phyloP scores from a whole-genome alignment of 1,140 invertebrate species.

The Achroia grisella region DNA sequence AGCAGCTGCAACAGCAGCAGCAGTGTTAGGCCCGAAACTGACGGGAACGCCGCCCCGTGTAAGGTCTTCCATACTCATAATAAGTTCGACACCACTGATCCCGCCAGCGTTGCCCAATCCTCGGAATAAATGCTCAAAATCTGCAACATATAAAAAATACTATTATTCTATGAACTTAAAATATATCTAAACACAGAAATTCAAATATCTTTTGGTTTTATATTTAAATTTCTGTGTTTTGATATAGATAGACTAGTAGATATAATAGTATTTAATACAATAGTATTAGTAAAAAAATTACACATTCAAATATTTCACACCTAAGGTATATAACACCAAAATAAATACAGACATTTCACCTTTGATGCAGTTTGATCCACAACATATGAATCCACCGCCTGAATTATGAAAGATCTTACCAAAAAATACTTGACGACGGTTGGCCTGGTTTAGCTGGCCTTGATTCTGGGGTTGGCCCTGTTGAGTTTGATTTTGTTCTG shows the following conservation, averaged over 20 bases:
- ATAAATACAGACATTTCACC: not conserved
- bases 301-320: not conserved
- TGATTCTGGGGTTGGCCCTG: not conserved
- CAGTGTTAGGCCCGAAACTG: not conserved
- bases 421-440: constrained; percentile 17
- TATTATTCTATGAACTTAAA: not conserved
- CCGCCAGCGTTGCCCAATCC: constrained; percentile 26
- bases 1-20: not conserved
- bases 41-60: constrained; percentile 7
- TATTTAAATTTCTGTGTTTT: too few relatives aligned
- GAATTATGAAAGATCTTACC: constrained; percentile 17
- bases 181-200: not conserved
- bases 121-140: constrained; percentile 45
- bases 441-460: constrained; percentile 1
- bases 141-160: constrained; percentile 22
- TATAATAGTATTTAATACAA: too few relatives aligned
- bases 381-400: not conserved
- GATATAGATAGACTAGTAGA: too few relatives aligned
- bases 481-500: constrained; percentile 2
- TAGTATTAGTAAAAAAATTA: not conserved
- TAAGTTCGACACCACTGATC: constrained; percentile 40
- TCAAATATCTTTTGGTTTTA: too few relatives aligned
- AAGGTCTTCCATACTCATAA: constrained; percentile 45
- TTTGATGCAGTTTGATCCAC: constrained; percentile 1
- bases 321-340: not conserved